These are phyloP conservation scores for Falco berigora DNA, from an alignment of 2,797 vertebrate genomes.

Conservation along the genomic window DNA sequence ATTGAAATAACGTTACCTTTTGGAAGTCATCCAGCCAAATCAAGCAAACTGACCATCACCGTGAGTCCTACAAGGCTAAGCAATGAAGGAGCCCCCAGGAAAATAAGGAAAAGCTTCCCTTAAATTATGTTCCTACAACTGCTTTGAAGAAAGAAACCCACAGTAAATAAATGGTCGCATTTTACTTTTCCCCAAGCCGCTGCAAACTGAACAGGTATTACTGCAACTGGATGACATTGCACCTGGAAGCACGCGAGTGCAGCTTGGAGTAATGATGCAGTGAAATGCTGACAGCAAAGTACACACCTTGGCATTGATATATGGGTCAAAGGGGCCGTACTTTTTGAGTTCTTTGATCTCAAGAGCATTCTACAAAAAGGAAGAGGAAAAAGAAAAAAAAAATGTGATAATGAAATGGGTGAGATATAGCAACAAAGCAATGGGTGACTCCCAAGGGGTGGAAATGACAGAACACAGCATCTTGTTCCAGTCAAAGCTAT, in stretches of 20 bases:
- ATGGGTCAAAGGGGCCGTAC: constrained; percentile 99
- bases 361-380: constrained; percentile 96
- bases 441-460: constrained; percentile 67
- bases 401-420: constrained; percentile 74
- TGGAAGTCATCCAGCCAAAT: constrained; percentile 39
- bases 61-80: constrained; percentile 51
- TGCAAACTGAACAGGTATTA: constrained; percentile 36
- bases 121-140: constrained; percentile 41
- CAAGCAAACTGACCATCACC: constrained; percentile 59
- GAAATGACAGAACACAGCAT: constrained; percentile 11
- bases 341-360: constrained; percentile 99
- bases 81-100: constrained; percentile 46
- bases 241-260: constrained; percentile 50
- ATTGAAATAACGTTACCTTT: constrained; percentile 34
- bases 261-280: constrained; percentile 63
- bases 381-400: constrained; percentile 84
- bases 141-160: constrained; percentile 51
- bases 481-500: constrained; percentile 52
- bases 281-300: constrained; percentile 76
- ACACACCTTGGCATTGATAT: constrained; percentile 99
- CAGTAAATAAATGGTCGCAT: constrained; percentile 23
- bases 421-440: constrained; percentile 79
- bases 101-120: constrained; percentile 51
- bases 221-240: constrained; percentile 29
- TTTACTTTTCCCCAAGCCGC: constrained; percentile 60